Percentiles rank a stretch among this genome's conserved stretches.
Evolutionary conservation across 2,888 invertebrate genomes (phyloP).

Genomic region (Chrysotoxum bicinctum): DNA sequence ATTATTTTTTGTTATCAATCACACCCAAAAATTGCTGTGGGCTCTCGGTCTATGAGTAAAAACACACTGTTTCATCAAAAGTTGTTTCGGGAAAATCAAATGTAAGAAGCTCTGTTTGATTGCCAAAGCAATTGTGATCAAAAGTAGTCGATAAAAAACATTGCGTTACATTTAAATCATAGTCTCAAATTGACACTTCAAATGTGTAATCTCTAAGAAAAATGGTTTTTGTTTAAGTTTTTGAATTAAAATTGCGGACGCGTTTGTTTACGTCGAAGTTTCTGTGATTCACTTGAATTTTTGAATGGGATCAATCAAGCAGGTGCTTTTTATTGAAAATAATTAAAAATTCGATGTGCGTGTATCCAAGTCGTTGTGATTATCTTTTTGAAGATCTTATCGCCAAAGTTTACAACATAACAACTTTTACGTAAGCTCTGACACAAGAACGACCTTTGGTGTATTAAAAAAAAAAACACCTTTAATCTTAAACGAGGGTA

Average conservation of each 20-base stretch:
- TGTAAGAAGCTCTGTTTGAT: too few species aligned
- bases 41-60: too few species aligned
- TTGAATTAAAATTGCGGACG: background rate
- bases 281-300: conserved; percentile 39
- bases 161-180: too few species aligned
- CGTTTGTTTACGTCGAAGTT: conserved; percentile 27
- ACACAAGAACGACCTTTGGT: background rate
- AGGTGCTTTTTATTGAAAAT: background rate
- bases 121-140: too few species aligned
- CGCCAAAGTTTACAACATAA: background rate
- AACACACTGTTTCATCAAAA: too few species aligned
- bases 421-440: conserved; percentile 13
- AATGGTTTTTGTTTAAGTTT: background rate
- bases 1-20: too few species aligned
- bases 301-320: conserved; percentile 19
- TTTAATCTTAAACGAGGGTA: background rate
- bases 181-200: background rate
- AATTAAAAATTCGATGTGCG: conserved; percentile 27
- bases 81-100: too few species aligned
- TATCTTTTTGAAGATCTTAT: background rate
- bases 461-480: background rate
- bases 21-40: too few species aligned
- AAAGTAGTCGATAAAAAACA: too few species aligned
- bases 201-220: background rate
- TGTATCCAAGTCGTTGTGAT: background rate